Conservation (phyloP, 2,797 vertebrate species). For the Acanthiza pusilla region DNA sequence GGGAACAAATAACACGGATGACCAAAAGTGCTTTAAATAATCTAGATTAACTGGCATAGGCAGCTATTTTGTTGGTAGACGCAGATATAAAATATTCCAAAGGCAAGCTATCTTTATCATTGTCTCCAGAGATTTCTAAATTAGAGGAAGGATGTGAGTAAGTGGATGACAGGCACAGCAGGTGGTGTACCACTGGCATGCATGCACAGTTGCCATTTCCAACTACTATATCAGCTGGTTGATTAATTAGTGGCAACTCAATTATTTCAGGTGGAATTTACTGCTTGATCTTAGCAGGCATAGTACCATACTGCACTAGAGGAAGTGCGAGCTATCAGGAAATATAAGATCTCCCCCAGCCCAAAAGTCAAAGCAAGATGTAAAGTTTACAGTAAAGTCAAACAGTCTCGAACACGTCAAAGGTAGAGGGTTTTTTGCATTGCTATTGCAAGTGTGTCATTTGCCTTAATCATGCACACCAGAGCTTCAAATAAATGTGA, state of each 20-base stretch:
- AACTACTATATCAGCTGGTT: background rate
- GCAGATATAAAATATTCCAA: background rate
- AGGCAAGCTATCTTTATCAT: background rate
- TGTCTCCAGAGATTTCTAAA: background rate
- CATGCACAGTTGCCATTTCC: background rate
- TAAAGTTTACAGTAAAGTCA: background rate
- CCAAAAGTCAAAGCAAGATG: background rate
- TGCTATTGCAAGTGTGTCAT: background rate
- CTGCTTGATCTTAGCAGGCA: background rate
- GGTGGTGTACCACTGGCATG: background rate
- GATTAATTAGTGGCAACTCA: background rate
- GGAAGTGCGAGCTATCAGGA: background rate
- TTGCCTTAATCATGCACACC: background rate
- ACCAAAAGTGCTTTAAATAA: background rate
- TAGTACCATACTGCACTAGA: background rate
- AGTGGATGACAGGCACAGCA: background rate
- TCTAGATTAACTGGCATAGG: background rate
- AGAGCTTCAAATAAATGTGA: background rate
- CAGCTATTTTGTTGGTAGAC: background rate
- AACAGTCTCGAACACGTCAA: rapidly evolving
- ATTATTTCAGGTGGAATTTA: background rate
- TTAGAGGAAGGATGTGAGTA: constrained; percentile 30
- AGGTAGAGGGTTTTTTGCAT: rapidly evolving
- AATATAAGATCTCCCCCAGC: background rate
- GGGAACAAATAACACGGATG: background rate